Conservation (phyloP, 1,140 invertebrate species). For the Sarcophaga peregrina region DNA sequence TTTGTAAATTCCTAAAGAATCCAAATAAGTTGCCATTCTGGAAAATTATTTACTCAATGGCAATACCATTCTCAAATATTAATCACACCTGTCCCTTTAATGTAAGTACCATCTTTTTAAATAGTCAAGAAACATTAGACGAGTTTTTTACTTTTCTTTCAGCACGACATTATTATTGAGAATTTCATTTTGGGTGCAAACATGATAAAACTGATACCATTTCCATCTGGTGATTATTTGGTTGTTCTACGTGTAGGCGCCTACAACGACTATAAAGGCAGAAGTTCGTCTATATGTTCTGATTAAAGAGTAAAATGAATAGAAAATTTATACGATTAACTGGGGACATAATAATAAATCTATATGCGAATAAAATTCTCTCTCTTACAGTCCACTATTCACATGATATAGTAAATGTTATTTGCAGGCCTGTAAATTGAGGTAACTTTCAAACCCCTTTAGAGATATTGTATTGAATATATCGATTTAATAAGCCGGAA, state of each 20-base stretch:
- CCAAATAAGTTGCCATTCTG: not conserved
- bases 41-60: not conserved
- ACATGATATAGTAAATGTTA: too few species aligned
- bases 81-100: constrained; percentile 35
- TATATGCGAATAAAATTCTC: too few species aligned
- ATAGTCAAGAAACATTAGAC: too few species aligned
- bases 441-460: too few species aligned
- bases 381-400: too few species aligned
- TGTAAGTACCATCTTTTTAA: not conserved
- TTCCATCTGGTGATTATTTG: constrained; percentile 11
- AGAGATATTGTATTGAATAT: too few species aligned
- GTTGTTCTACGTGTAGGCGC: not conserved
- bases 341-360: not conserved
- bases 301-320: not conserved
- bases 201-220: not conserved
- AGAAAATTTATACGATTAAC: too few species aligned
- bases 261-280: constrained; percentile 15
- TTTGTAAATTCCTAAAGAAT: constrained; percentile 17
- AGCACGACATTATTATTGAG: constrained; percentile 19
- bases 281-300: not conserved
- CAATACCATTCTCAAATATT: not conserved
- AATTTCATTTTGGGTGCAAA: not conserved
- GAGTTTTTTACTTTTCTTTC: not conserved
- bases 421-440: too few species aligned
- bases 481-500: too few species aligned